These are phyloP conservation scores for Carettochelys insculpta DNA, from an alignment of 2,113 vertebrate species.

Conservation along the genomic window DNA sequence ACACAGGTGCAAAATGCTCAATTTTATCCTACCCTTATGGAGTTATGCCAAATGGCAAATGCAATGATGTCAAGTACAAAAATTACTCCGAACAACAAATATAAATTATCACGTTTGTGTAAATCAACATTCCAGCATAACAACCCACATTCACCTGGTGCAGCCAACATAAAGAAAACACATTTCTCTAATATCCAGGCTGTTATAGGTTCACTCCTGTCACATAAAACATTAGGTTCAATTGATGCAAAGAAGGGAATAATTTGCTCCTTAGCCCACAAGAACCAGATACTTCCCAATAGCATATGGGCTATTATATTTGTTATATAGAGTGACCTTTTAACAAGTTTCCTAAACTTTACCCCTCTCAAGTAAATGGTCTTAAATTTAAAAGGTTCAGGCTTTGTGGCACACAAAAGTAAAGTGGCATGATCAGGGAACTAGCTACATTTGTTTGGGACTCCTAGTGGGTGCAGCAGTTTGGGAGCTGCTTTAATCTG, in stretches of 20 bases:
- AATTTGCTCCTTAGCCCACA: neutral
- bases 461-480: too few species aligned
- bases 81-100: slow-evolving; percentile 31
- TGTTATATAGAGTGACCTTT: neutral
- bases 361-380: neutral
- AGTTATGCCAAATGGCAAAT: slow-evolving; percentile 18
- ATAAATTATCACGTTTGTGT: slow-evolving; percentile 32
- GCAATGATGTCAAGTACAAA: neutral
- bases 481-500: neutral
- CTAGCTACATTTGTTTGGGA: neutral
- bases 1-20: slow-evolving; percentile 6
- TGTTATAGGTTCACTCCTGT: slow-evolving; percentile 14
- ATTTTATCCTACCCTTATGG: neutral
- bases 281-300: neutral
- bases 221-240: slow-evolving; percentile 7
- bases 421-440: neutral
- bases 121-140: slow-evolving; percentile 29
- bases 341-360: neutral
- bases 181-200: neutral
- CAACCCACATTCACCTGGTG: slow-evolving; percentile 29
- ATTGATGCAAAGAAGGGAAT: neutral
- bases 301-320: neutral
- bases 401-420: too few species aligned
- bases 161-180: slow-evolving; percentile 16
- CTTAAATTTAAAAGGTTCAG: neutral